Evolutionary conservation across 2,113 vertebrate species (phyloP), one percentile per base, ranked within the genome.

Genomic region (Erinaceus europaeus): DNA sequence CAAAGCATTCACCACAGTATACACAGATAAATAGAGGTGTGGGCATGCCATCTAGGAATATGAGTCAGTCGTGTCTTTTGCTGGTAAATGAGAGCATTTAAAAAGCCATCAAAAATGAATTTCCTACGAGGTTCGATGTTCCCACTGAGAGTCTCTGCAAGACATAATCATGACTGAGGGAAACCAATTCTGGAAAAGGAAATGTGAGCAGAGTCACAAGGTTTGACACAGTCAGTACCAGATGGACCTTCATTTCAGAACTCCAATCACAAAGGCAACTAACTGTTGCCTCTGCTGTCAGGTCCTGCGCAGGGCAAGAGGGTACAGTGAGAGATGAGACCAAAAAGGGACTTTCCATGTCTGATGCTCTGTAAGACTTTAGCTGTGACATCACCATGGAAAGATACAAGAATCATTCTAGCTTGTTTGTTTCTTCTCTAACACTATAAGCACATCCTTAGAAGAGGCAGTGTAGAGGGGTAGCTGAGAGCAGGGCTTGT

Each of bases 41-140:
- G 9, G 25, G 13, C 14, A 9, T 15, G 25, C 68, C 40, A 25
- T 0, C 23, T 81, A 25, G 8, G 42, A 86, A 74, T 36, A 72
- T 38, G 81, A 61, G 32, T n/a, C 34, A 10, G 52, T 14, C 44
- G 25, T 78, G 44, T 14, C 20, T 69, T 89, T 75, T 40, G 34
- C 38, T 82, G 36, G 55, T 36, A 42, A 34, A 65, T 5, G 38
- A 21, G 27, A 64, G 27, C 36, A 59, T 53, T 55, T 13, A 69
- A 55, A 62, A 78, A 80, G 10, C 34, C 21, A 38, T 29, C 29
- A 32, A 32, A 13, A 74, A 42, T 57, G 44, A 77, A 59, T 68
- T 92, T 80, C 72, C 17, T 25, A 3, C n/a, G 14, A 87, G 17
- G 12, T 82, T 78, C 75, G 65, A 86, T 86, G 32, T 76, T 75